Conservation (phyloP, 2,113 vertebrate species). For the Charina bottae region DNA sequence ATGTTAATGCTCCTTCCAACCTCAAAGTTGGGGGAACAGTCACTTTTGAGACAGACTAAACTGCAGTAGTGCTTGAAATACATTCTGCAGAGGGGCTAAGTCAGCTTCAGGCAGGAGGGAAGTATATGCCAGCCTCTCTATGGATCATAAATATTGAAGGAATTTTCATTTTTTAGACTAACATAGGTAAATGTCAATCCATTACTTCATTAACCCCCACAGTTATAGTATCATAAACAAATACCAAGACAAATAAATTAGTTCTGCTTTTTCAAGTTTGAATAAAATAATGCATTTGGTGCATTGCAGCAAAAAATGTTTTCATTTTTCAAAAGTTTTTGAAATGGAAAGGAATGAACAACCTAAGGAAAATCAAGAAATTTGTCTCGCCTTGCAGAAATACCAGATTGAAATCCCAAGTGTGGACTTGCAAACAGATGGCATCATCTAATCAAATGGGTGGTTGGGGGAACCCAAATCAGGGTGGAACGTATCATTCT, state of each 20-base stretch:
- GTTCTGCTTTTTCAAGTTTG: not conserved
- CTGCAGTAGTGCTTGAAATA: constrained; percentile 23
- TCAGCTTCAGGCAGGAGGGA: constrained; percentile 11
- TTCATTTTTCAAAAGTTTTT: not conserved
- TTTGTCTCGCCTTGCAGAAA: not conserved
- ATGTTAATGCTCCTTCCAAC: not conserved
- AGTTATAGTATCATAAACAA: not conserved
- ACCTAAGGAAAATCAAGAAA: not conserved
- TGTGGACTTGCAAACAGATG: not conserved
- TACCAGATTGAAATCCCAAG: not conserved
- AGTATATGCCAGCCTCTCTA: not conserved
- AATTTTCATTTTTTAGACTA: constrained; percentile 25
- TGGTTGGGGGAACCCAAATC: too few relatives aligned
- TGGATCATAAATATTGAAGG: constrained; percentile 22
- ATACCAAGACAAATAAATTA: not conserved
- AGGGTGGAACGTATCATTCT: not conserved
- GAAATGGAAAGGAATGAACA: not conserved
- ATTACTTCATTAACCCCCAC: constrained; percentile 12
- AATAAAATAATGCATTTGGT: not conserved
- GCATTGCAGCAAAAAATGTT: not conserved
- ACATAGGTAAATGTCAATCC: constrained; percentile 8
- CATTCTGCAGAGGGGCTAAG: constrained; percentile 12
- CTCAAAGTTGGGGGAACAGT: constrained; percentile 13
- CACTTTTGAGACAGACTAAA: not conserved
- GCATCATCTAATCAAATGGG: not conserved